phyloP scores from a whole-genome alignment of 2,113 vertebrate genomes.

The Forbesichthys papilliferus region DNA sequence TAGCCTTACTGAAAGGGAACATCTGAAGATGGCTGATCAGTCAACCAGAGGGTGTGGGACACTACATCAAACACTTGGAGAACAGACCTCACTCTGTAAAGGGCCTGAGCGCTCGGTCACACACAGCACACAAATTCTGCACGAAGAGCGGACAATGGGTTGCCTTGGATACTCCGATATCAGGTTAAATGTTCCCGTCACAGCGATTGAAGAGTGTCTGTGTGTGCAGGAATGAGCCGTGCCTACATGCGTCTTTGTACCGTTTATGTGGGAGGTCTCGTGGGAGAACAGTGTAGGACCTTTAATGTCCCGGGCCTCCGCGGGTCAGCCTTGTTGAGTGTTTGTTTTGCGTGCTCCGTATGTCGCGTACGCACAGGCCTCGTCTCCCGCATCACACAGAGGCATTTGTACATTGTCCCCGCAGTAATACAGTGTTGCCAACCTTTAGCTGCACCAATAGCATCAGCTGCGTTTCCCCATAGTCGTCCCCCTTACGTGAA shows the following conservation, averaged over 20 bases:
- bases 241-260: not conserved
- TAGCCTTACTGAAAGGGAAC: too few relatives aligned
- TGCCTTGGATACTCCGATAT: constrained; percentile 55
- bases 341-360: not conserved
- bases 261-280: constrained; percentile 16
- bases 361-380: not conserved
- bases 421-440: not conserved
- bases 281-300: constrained; percentile 16
- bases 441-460: constrained; percentile 13
- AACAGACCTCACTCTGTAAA: not conserved
- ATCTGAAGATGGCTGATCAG: too few relatives aligned
- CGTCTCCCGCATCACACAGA: not conserved
- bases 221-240: constrained; percentile 16
- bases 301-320: not conserved
- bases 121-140: not conserved
- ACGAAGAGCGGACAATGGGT: constrained; percentile 26
- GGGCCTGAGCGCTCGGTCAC: not conserved
- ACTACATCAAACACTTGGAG: too few relatives aligned
- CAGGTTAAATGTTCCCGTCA: constrained; percentile 58
- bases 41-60: too few relatives aligned
- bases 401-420: constrained; percentile 17
- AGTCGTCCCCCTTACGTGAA: constrained; percentile 30
- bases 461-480: constrained; percentile 38
- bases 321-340: constrained; percentile 1
- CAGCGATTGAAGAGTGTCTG: constrained; percentile 44